Evolutionary conservation across 2,113 vertebrate genomes (phyloP).

Genomic region (Eubucco bourcierii): DNA sequence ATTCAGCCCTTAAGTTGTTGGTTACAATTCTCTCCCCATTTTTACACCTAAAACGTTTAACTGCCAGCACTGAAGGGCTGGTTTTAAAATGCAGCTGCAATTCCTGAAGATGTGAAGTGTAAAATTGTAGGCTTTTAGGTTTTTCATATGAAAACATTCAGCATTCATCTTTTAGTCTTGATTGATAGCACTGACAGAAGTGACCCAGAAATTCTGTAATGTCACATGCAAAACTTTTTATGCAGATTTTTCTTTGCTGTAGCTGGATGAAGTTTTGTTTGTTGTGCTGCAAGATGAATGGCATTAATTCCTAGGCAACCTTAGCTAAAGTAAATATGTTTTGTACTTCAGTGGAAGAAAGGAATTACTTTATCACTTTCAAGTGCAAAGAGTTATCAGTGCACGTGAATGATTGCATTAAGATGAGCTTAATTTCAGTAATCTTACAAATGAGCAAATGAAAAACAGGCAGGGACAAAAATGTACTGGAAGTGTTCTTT

Average conservation of each 20-base stretch:
- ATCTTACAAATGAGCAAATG: slow-evolving; percentile 30
- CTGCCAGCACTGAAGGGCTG: background rate
- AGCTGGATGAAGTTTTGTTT: background rate
- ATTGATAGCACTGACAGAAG: background rate
- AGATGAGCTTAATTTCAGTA: slow-evolving; percentile 39
- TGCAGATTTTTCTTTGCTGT: background rate
- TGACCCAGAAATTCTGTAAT: slow-evolving; percentile 24
- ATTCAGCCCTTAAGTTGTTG: background rate
- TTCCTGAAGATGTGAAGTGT: background rate
- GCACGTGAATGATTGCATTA: background rate
- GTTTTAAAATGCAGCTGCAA: background rate
- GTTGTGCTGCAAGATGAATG: slow-evolving; percentile 11
- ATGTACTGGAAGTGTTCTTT: slow-evolving; percentile 16
- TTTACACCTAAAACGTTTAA: background rate
- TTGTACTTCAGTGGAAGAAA: background rate
- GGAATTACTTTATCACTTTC: background rate
- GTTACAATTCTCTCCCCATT: background rate
- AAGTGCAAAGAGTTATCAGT: background rate
- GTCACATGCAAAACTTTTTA: background rate
- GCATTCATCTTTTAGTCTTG: background rate
- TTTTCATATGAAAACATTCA: background rate
- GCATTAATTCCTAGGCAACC: background rate
- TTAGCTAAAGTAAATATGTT: slow-evolving; percentile 3
- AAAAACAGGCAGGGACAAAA: slow-evolving; percentile 26
- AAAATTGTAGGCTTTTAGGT: background rate